Conservation (phyloP, 2,113 vertebrate genomes). For the Tetraodon nigroviridis region DNA sequence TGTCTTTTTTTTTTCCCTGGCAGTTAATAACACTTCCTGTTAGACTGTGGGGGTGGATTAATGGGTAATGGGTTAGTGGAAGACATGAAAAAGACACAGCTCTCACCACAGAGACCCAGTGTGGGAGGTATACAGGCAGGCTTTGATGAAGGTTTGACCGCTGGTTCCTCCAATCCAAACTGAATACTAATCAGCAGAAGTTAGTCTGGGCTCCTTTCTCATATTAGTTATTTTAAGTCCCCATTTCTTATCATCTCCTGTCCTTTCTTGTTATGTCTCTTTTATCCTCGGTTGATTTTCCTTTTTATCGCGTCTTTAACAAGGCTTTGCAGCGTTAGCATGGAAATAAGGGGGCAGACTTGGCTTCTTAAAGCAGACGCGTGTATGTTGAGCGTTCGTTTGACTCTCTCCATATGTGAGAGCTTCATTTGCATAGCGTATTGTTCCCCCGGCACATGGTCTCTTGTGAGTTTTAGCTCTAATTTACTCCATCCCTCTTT, state of each 20-base stretch:
- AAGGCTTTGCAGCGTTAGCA: constrained; percentile 48
- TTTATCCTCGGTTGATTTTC: constrained; percentile 11
- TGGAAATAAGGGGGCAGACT: constrained; percentile 43
- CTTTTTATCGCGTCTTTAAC: constrained; percentile 22
- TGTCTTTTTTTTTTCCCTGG: constrained; percentile 8
- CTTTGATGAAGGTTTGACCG: constrained; percentile 55
- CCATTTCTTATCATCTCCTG: not conserved
- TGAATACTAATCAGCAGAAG: constrained; percentile 57
- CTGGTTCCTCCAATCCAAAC: constrained; percentile 46
- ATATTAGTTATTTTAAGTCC: constrained; percentile 44
- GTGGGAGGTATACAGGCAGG: constrained; percentile 60
- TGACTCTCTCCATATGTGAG: constrained; percentile 51
- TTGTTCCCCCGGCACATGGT: constrained; percentile 48
- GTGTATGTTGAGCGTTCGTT: constrained; percentile 4
- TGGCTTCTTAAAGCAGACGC: constrained; percentile 26
- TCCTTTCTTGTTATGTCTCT: not conserved
- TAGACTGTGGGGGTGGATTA: constrained; percentile 59
- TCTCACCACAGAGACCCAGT: constrained; percentile 57
- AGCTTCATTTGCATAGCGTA: constrained; percentile 59
- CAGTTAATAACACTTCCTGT: constrained; percentile 45
- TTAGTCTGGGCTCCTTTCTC: constrained; percentile 40
- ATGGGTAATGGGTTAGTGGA: constrained; percentile 52
- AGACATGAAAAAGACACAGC: constrained; percentile 43
- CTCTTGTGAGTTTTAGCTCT: constrained; percentile 35
- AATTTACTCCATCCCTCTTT: constrained; percentile 35